Evolutionary conservation across 1,140 invertebrate species (phyloP).

Genomic region (fruit fly (Drosophila melanogaster)): DNA sequence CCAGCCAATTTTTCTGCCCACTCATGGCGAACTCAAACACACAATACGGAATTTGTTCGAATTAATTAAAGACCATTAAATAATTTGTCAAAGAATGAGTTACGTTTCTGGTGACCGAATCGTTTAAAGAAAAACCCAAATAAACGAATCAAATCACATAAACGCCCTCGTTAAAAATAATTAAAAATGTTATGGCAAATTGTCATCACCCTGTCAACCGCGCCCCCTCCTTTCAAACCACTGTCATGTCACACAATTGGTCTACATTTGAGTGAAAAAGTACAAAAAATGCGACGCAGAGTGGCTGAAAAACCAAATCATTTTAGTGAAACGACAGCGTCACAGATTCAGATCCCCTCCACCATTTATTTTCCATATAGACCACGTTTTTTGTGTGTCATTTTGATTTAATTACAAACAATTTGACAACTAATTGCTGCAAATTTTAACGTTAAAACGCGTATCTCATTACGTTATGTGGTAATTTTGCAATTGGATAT

Average conservation of each 20-base stretch:
- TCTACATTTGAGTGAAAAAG: conserved; percentile 62
- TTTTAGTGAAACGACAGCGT: conserved; percentile 73
- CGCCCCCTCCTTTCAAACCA: conserved; percentile 3
- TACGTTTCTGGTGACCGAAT: conserved; percentile 38
- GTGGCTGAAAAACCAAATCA: conserved; percentile 58
- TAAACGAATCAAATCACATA: conserved; percentile 64
- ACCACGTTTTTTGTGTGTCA: conserved; percentile 64
- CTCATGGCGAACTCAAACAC: conserved; percentile 68
- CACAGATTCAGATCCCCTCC: conserved; percentile 20
- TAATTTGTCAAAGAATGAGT: conserved; percentile 74
- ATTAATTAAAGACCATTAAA: conserved; percentile 78
- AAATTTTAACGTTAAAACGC: conserved; percentile 74
- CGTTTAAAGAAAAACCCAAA: conserved; percentile 10
- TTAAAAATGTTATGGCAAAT: conserved; percentile 82
- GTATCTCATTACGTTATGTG: conserved; percentile 79
- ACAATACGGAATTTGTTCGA: conserved; percentile 48
- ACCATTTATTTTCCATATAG: background rate
- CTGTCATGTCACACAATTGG: conserved; percentile 72
- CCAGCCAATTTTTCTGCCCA: conserved; percentile 69
- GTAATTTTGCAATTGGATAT: conserved; percentile 77
- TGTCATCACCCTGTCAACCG: conserved; percentile 68
- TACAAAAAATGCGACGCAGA: conserved; percentile 30
- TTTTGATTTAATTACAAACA: conserved; percentile 83
- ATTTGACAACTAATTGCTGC: conserved; percentile 82
- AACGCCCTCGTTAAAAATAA: conserved; percentile 81